Evolutionary conservation across 2,888 invertebrate species (phyloP), one percentile per base, ranked within the genome.

Genomic region (Caenorhabditis zanzibari): DNA sequence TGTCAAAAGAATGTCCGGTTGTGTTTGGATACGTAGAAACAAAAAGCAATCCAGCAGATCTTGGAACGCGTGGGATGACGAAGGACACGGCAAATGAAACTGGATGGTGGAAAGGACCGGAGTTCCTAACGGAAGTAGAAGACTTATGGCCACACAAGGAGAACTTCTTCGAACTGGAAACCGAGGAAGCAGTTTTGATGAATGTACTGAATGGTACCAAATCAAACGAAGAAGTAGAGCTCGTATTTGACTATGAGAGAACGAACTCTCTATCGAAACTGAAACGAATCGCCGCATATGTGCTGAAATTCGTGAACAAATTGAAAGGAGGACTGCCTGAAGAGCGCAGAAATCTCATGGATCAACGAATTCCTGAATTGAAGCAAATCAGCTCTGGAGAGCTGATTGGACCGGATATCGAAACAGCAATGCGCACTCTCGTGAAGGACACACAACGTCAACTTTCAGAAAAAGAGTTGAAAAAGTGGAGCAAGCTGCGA

Each of bases 21-120:
- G 35, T 16, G 35, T 89, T 91, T 85, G 81, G 76, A 9, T 85
- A 91, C 59, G 88, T 90, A 28, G 47, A 64, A 2, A 75, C 88
- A 0, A 58, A 80, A 14, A 80, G 87, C 0, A 92, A 91, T 74
- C 90, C 91, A 1, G 91, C 91, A 1, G 92, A 92, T 69, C 71
- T 87, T 9, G 82, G 88, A 1, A 88, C 88, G 9, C 44, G 90
- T 58, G 91, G 90, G 4, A 19, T n/a, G 14, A 22, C 24, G 5
- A 26, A 28, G 22, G 32, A 68, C 5, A 7, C 69, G 12, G 12
- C 35, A 4, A 38, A 63, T 2, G 41, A 68, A 38, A 10, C 58
- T 7, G 12, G 85, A 0, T 91, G 90, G 90, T 88, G 85, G 84
- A 26, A 82, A 1, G 90, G 90, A n/a, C 90, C 91, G 3, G 0